Evolutionary conservation across 2,797 vertebrate species (phyloP), one percentile per base, ranked within the genome.

Genomic region (Sandelia bainsii): DNA sequence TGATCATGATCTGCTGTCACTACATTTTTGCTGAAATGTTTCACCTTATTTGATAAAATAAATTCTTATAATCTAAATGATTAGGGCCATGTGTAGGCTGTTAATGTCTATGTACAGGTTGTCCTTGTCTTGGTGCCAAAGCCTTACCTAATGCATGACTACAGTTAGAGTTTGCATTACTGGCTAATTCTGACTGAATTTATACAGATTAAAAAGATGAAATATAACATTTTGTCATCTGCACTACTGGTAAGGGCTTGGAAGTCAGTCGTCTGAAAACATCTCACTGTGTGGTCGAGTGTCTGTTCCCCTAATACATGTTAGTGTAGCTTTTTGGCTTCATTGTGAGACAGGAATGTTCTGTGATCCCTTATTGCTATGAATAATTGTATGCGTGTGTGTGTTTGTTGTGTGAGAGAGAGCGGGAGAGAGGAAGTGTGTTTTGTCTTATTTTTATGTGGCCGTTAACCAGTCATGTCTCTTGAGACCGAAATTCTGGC

Each of bases 71-170:
- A 71, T 62, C 50, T 78, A 29, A 53, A 56, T 72, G 56, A 59
- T 70, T 44, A 46, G 5, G 9, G 53, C 57, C 20, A 4, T 54
- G 23, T 34, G 46, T 42, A 22, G 6, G 27, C 46, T 77, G 62
- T 61, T 65, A 52, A 72, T 78, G 50, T 50, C 50, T 64, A 75
- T 8, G 39, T 69, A 64, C 46, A 45, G 42, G 23, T n/a, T 49
- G 69, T 77, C 53, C 62, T 78, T 59, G 56, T 68, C 42, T 59
- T 3, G 4, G 16, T 49, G 46, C 61, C 74, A 62, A 61, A 50
- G 39, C 9, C 29, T 67, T 17, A 39, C 61, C 72, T 85, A 80
- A 85, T 75, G 27, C 85, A 59, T 75, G 58, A 42, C 75, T 52
- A 29, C 25, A 40, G 59, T 65, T 29, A 14, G 12, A 65, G 54